Base-by-base conservation (phyloP, 2,888 invertebrate genomes). In the Drosophila anceps region DNA sequence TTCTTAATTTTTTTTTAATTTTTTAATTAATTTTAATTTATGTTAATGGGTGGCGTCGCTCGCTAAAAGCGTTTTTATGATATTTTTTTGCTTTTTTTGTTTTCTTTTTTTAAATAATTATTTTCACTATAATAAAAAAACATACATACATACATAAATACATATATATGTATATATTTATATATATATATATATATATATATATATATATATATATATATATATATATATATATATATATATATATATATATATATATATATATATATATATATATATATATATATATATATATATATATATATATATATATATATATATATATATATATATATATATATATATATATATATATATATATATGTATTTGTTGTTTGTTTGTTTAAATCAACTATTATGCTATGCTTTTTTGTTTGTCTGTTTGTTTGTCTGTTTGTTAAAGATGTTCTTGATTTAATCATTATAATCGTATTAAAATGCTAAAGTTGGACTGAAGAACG, bases 21-120 rank as follows among this genome's bases (percentile, higher is more conserved):
- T 48, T 39, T 41, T 27, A 67, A 59, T 73, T 51, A 66, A 64
- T 73, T 51, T 65, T 60, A 51, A 68, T 78, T 81, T 73, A 74
- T 73, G 63, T 73, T 83, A 77, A 90, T 84, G 81, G 86, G 87
- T 84, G 88, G 90, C 90, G 88, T 90, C 89, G 89, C 90, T 90
- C 81, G 74, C 78, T 90, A 77, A 77, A 90, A 90, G 84, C 84
- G 86, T 88, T 82, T 80, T 62, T 0, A 54, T 39, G 27, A 27
- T 54, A 54, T 39, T 54, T 43, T 48, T 53, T 44, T 48, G 33
- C 18, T 48, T 33, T 13, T 41, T 18, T 18, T 13, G 3, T 18
- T 58, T 35, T 48, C n/a, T 50, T 55, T 54, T 41, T 27, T 55
- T 39, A 2, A 7, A 18, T 29, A 18, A 12, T 29, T 54, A 57